Percentiles rank a stretch among this genome's conserved stretches.
Evolutionary conservation across 2,113 vertebrate species (phyloP).

Genomic region (Sclerurus mexicanus): DNA sequence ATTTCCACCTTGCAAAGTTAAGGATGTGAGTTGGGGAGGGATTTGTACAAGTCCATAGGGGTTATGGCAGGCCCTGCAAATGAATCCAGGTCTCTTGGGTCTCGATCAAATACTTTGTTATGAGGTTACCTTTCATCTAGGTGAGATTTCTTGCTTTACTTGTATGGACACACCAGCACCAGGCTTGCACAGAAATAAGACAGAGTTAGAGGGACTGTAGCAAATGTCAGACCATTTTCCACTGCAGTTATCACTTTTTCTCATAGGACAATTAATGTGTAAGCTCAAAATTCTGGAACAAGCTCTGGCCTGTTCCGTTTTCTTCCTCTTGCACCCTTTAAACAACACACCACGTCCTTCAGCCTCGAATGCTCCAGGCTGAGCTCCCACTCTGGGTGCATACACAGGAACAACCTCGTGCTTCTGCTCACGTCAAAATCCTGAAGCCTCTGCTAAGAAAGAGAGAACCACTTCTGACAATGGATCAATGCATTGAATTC

Average conservation of each 20-base stretch:
- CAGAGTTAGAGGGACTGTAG: background rate
- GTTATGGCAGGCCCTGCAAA: background rate
- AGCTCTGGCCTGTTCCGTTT: background rate
- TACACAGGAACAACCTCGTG: background rate
- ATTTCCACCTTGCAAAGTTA: background rate
- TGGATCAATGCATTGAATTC: background rate
- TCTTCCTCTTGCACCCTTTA: background rate
- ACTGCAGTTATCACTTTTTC: background rate
- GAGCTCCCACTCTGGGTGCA: background rate
- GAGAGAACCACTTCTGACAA: background rate
- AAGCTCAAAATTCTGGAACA: background rate
- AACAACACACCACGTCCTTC: background rate
- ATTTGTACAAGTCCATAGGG: background rate
- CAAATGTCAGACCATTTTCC: background rate
- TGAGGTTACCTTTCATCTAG: background rate
- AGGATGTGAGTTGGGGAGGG: background rate
- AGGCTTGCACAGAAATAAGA: background rate
- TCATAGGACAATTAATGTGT: background rate
- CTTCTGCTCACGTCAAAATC: background rate
- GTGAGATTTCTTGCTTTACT: background rate
- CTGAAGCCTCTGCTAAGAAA: background rate
- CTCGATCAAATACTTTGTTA: background rate
- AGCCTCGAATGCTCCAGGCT: background rate
- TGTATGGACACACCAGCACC: background rate
- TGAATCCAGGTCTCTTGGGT: background rate